Percentiles rank a stretch among this genome's conserved stretches.
These are phyloP conservation scores for Capitulum mitella DNA, from an alignment of 2,888 invertebrate genomes.

Conservation along the genomic window DNA sequence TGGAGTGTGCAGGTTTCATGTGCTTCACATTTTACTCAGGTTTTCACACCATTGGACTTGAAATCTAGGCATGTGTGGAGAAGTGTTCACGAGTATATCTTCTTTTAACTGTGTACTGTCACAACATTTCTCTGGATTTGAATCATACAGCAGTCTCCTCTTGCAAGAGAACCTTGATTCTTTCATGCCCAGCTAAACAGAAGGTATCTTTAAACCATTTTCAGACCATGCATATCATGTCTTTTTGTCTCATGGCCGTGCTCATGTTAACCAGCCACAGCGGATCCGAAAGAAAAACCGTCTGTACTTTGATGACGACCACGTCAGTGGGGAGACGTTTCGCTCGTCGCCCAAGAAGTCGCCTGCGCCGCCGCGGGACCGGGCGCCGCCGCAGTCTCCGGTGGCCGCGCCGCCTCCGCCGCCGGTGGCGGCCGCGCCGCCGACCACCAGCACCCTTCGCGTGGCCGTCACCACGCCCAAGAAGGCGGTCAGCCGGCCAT, in stretches of 20 bases:
- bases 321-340: slow-evolving; percentile 65
- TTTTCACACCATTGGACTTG: too few relatives aligned
- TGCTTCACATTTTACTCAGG: too few relatives aligned
- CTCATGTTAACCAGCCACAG: slow-evolving; percentile 53
- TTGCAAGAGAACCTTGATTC: too few relatives aligned
- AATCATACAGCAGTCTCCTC: too few relatives aligned
- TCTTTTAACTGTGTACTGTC: too few relatives aligned
- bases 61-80: too few relatives aligned
- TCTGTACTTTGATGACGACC: slow-evolving; percentile 81
- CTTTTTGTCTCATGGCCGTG: too few relatives aligned
- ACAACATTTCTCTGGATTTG: too few relatives aligned
- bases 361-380: slow-evolving; percentile 57
- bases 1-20: background rate
- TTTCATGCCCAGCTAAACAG: too few relatives aligned
- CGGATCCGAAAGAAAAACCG: slow-evolving; percentile 81
- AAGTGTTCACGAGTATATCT: too few relatives aligned
- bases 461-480: slow-evolving; percentile 17
- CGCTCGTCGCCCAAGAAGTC: slow-evolving; percentile 64
- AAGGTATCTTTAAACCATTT: too few relatives aligned
- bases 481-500: background rate
- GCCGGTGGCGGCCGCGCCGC: slow-evolving; percentile 29
- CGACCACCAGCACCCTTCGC: background rate
- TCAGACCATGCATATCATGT: too few relatives aligned
- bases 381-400: slow-evolving; percentile 37
- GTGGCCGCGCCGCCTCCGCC: slow-evolving; percentile 37